These are phyloP conservation scores for Etheostoma cragini DNA, from an alignment of 2,113 vertebrate genomes.

Conservation along the genomic window DNA sequence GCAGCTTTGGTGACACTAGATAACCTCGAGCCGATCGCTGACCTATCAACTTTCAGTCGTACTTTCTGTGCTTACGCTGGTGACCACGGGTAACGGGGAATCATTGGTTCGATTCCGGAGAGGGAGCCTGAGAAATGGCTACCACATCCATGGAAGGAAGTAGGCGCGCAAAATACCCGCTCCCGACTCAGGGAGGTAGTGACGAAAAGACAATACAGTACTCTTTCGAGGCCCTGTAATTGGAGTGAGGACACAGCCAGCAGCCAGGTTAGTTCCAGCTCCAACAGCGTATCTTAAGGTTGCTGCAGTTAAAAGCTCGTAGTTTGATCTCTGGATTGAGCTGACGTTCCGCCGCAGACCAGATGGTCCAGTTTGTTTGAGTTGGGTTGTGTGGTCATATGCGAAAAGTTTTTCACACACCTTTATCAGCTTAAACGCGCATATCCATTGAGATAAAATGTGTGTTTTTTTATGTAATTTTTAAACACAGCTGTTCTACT, in stretches of 20 bases:
- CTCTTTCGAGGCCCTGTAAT: not conserved
- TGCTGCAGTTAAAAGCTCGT: not conserved
- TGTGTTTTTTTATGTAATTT: too few species aligned
- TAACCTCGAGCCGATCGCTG: conserved; percentile 13
- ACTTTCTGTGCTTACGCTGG: conserved; percentile 15
- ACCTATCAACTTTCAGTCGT: conserved; percentile 68
- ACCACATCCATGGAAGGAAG: conserved; percentile 61
- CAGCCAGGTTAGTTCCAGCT: not conserved
- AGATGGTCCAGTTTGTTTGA: too few species aligned
- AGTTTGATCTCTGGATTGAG: conserved; percentile 48
- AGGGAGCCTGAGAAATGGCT: conserved; percentile 61
- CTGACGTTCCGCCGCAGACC: conserved; percentile 8
- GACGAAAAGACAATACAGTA: conserved; percentile 1
- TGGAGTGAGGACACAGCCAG: not conserved
- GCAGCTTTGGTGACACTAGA: conserved; percentile 10
- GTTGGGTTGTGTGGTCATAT: too few species aligned
- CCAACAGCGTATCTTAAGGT: too few species aligned
- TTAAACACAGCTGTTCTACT: too few species aligned
- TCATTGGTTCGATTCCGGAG: conserved; percentile 60
- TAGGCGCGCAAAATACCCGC: conserved; percentile 38
- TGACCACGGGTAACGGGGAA: conserved; percentile 61
- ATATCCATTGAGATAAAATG: too few species aligned
- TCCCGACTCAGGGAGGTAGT: conserved; percentile 8
- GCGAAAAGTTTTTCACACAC: too few species aligned
- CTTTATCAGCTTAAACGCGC: too few species aligned